These are phyloP conservation scores for Heliconius sara DNA, from an alignment of 2,888 invertebrate species.

Conservation along the genomic window DNA sequence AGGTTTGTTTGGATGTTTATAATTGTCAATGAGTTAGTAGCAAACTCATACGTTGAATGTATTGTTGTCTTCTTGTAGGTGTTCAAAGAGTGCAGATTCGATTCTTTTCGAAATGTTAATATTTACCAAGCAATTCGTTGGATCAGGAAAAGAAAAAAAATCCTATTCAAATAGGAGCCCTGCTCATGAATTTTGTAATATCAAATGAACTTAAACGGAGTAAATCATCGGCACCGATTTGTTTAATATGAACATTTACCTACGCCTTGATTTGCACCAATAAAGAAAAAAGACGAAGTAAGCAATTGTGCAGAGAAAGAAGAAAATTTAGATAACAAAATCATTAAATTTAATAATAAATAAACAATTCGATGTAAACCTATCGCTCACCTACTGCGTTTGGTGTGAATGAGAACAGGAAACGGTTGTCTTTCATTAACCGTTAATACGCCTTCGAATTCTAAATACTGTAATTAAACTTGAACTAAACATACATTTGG, in stretches of 20 bases:
- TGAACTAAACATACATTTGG: constrained; percentile 22
- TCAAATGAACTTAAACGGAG: background rate
- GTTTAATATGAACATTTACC: background rate
- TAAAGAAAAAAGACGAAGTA: background rate
- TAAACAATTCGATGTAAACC: background rate
- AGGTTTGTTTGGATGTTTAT: constrained; percentile 22
- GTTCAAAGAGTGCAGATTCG: background rate
- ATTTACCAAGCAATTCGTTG: background rate
- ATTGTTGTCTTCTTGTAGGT: background rate
- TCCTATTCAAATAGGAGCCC: background rate
- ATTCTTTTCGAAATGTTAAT: background rate
- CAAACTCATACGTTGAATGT: background rate
- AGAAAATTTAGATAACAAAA: background rate
- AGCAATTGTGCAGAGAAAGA: background rate
- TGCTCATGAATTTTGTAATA: background rate
- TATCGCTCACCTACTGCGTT: background rate
- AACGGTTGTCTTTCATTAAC: constrained; percentile 30
- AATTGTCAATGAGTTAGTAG: too few species aligned
- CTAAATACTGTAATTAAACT: constrained; percentile 29
- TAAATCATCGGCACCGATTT: background rate
- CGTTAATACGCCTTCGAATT: constrained; percentile 35
- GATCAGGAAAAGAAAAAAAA: too few species aligned
- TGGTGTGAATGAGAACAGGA: constrained; percentile 39
- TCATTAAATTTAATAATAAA: background rate
- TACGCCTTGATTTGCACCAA: background rate